Percentiles rank a stretch among this genome's conserved stretches.
These are phyloP conservation scores for Bombus picipes DNA, from an alignment of 1,140 invertebrate genomes.

Conservation along the genomic window DNA sequence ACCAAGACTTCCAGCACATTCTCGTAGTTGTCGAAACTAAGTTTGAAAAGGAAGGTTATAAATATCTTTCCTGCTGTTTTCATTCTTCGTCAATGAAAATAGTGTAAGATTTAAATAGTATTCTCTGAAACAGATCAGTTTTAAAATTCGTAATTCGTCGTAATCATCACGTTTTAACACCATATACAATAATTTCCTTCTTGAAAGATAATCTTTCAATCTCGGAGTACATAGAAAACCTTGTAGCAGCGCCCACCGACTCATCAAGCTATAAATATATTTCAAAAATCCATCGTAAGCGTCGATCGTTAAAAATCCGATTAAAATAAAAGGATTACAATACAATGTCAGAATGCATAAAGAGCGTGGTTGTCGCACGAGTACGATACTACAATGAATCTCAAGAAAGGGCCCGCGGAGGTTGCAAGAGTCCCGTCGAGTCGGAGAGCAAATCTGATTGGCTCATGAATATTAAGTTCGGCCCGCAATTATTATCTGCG, in stretches of 20 bases:
- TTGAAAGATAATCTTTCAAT: background rate
- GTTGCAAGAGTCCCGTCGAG: constrained; percentile 77
- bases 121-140: too few relatives aligned
- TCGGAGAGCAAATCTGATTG: constrained; percentile 82
- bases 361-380: constrained; percentile 6
- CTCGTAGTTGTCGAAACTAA: too few relatives aligned
- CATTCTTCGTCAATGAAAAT: too few relatives aligned
- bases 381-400: constrained; percentile 70
- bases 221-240: background rate
- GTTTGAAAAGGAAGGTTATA: too few relatives aligned
- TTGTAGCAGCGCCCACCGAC: background rate
- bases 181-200: background rate
- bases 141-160: too few relatives aligned
- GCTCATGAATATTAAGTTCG: constrained; percentile 84
- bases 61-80: too few relatives aligned
- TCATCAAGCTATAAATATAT: background rate
- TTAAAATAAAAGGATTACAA: background rate
- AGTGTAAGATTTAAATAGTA: too few relatives aligned
- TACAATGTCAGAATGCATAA: background rate
- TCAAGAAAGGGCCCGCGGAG: constrained; percentile 70
- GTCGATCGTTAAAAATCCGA: background rate
- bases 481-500: constrained; percentile 83
- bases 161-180: too few relatives aligned
- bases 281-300: background rate
- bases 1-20: too few relatives aligned